Base-by-base conservation (phyloP, 2,797 vertebrate species). In the Hirundo rustica region DNA sequence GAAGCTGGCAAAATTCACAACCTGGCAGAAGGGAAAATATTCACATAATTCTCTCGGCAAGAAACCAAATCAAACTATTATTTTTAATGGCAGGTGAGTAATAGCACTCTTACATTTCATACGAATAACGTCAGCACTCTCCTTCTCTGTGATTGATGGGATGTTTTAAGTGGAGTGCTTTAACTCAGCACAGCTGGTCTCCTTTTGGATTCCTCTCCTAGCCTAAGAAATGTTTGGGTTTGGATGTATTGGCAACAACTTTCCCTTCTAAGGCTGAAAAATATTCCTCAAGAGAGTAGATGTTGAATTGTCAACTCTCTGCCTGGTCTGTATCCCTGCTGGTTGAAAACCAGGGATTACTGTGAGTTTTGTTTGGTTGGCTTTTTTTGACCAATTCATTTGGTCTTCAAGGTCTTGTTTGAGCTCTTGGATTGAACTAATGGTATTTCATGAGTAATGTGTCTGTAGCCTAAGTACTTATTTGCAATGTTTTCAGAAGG, bases 31-130 rank as follows among this genome's bases (percentile, higher is more conserved):
- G 78, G 85, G 66, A 95, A 93, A 96, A 97, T 92, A 93, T 96
- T 96, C 95, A 89, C 93, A 91, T 96, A 96, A 90, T 77, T 77
- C 87, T 92, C 80, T 84, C 34, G 86, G 97, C 96, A 82, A 51
- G 47, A 91, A 93, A 96, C 96, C 96, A 97, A 97, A 96, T 96
- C 88, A 97, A 97, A 95, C 95, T 93, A 91, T 95, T 97, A 87
- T 84, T 96, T 95, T 97, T 97, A 97, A 97, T 98, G 97, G 96
- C 96, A 97, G 96, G 95, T 97, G 97, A 96, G 96, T 96, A 96
- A 97, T 95, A 96, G 81, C 85, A 88, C 92, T 96, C 95, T 97
- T 95, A 88, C 78, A 96, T 97, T 97, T 97, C 95, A 97, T 91
- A 88, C 86, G 89, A 96, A 95, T 96, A 95, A 96, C 54, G n/a